Conservation (phyloP, 1,140 invertebrate species). For the Drosophila parvula region DNA sequence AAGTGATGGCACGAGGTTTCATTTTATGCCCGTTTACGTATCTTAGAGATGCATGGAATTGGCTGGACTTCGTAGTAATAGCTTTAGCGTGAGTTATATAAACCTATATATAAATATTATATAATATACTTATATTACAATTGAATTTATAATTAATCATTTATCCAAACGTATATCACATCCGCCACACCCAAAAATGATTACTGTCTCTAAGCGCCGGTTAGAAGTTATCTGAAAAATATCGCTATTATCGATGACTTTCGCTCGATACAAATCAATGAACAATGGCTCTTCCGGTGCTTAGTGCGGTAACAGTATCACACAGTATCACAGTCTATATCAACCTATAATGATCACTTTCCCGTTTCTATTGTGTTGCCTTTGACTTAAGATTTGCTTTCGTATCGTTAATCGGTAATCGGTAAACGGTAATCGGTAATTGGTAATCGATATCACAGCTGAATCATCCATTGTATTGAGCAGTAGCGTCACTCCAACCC, state of each 20-base stretch:
- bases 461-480: slow-evolving; percentile 25
- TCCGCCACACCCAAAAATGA: neutral
- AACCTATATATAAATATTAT: slow-evolving; percentile 53
- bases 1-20: slow-evolving; percentile 99
- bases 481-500: slow-evolving; percentile 20
- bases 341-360: slow-evolving; percentile 23
- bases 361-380: slow-evolving; percentile 26
- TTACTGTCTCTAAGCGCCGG: neutral
- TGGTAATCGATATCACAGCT: slow-evolving; percentile 20
- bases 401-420: slow-evolving; percentile 24
- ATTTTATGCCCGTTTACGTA: slow-evolving; percentile 99
- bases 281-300: neutral
- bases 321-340: slow-evolving; percentile 2
- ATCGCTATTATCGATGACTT: neutral
- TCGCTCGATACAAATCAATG: neutral
- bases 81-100: slow-evolving; percentile 97
- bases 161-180: slow-evolving; percentile 11
- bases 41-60: slow-evolving; percentile 99
- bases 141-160: slow-evolving; percentile 33
- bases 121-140: slow-evolving; percentile 30
- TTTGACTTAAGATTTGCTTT: slow-evolving; percentile 40
- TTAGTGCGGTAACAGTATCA: neutral
- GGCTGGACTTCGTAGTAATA: slow-evolving; percentile 99
- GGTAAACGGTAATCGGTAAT: slow-evolving; percentile 9
- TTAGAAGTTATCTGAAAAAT: neutral